Base-by-base conservation (phyloP, 2,113 vertebrate species). In the Apus apus region DNA sequence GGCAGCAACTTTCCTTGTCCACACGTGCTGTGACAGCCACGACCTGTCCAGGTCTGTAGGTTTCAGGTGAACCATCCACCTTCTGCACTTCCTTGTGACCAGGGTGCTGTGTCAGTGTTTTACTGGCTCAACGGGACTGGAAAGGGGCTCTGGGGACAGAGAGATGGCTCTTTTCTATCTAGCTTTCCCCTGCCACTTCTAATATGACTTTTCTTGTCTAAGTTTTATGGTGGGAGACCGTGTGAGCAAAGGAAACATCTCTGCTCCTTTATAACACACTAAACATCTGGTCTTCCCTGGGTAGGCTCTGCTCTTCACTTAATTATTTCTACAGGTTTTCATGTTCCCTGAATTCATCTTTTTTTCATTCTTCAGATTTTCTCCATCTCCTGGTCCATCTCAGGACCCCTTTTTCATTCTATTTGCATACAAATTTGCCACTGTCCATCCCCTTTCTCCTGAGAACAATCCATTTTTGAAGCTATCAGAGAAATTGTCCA, bases 391-490 rank as follows among this genome's bases (percentile, higher is more conserved):
- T n/a, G n/a, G n/a, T n/a, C n/a, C n/a, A n/a, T n/a, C n/a, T n/a
- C 46, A 73, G 43, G 27, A 14, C 5, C 36, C 13, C 40, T 32
- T 81, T 89, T 87, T 66, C 66, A 27, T 12, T 22, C 73, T 81
- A 66, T 93, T 91, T 73, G 66, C 51, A 94, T 93, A 90, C n/a
- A 92, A 54, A 89, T 91, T 90, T 91, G 65, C 46, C 29, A 68
- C 56, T 7, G 5, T 73, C 93, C 77, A n/a, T 67, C 75, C 48
- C 23, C 40, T 50, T 76, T 77, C 62, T 43, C 58, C 74, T 81
- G 20, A 74, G 56, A 61, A 61, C 50, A 72, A 77, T 57, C 71
- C n/a, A 14, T 68, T 85, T 91, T 75, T 40, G 25, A 89, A 93
- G 71, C 38, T 78, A 54, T 48, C 2, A 8, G 51, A 64, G 90